These are phyloP conservation scores for Parnassius orleans DNA, from an alignment of 2,888 invertebrate genomes.

Conservation along the genomic window DNA sequence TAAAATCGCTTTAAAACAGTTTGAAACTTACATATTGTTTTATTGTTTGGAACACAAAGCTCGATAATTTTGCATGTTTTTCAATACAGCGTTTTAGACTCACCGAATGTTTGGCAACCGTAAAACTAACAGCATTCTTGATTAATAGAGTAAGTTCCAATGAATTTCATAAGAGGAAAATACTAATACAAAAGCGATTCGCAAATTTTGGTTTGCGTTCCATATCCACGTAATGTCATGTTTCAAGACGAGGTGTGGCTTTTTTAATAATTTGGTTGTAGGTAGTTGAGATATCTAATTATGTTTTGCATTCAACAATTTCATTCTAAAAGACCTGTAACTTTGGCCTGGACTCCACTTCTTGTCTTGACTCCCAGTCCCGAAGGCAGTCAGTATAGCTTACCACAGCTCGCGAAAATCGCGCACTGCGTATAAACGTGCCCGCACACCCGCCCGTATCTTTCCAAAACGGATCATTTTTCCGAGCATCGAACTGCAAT, in stretches of 20 bases:
- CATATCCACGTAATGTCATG: too few species aligned
- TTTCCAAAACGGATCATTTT: conserved; percentile 32
- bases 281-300: too few species aligned
- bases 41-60: too few species aligned
- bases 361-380: conserved; percentile 1
- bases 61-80: too few species aligned
- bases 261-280: too few species aligned
- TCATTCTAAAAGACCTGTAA: not conserved
- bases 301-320: too few species aligned
- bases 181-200: conserved; percentile 5
- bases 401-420: conserved; percentile 20
- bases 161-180: conserved; percentile 21
- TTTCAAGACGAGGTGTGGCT: too few species aligned
- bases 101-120: not conserved
- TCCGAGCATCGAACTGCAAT: conserved; percentile 51
- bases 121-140: conserved; percentile 16
- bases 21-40: too few species aligned
- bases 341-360: conserved; percentile 8
- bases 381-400: conserved; percentile 14
- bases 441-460: conserved; percentile 22
- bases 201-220: too few species aligned
- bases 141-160: conserved; percentile 1
- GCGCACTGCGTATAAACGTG: conserved; percentile 26
- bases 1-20: too few species aligned
- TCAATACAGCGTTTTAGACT: not conserved